Evolutionary conservation across 2,113 vertebrate genomes (phyloP).

Genomic region (Penelope pileata): DNA sequence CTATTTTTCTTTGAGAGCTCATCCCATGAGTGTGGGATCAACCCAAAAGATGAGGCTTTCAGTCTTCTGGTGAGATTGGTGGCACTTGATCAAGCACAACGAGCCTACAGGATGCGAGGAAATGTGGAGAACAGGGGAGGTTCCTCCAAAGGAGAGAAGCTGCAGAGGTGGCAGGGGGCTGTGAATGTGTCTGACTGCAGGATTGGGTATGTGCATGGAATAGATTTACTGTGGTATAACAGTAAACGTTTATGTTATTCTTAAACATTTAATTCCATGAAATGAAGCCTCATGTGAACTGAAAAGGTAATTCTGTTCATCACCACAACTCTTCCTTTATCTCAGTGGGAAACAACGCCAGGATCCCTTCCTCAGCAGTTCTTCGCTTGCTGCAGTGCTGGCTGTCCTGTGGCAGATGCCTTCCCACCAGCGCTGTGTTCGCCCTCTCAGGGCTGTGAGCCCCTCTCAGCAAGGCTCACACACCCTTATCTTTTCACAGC

Average conservation of each 20-base stretch:
- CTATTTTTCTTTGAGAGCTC: background rate
- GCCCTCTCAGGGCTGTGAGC: background rate
- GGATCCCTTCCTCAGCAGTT: background rate
- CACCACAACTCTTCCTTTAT: background rate
- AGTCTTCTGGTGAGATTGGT: background rate
- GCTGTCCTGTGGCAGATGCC: background rate
- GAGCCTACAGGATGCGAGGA: too few species aligned
- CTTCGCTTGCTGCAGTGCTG: background rate
- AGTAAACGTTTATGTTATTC: background rate
- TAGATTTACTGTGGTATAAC: background rate
- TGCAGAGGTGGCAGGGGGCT: background rate
- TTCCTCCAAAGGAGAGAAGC: background rate
- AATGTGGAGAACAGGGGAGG: background rate
- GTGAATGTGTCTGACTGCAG: background rate
- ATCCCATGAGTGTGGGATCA: background rate
- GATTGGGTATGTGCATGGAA: background rate
- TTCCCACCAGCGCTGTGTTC: too few species aligned
- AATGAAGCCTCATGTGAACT: background rate
- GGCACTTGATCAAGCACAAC: background rate
- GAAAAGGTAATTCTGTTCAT: background rate
- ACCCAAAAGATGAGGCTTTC: background rate
- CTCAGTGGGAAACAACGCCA: background rate
- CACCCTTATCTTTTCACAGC: background rate
- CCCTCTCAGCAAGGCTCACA: background rate
- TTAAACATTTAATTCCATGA: background rate